Base-by-base conservation (phyloP, 2,888 invertebrate genomes). In the Odontocerum albicorne region DNA sequence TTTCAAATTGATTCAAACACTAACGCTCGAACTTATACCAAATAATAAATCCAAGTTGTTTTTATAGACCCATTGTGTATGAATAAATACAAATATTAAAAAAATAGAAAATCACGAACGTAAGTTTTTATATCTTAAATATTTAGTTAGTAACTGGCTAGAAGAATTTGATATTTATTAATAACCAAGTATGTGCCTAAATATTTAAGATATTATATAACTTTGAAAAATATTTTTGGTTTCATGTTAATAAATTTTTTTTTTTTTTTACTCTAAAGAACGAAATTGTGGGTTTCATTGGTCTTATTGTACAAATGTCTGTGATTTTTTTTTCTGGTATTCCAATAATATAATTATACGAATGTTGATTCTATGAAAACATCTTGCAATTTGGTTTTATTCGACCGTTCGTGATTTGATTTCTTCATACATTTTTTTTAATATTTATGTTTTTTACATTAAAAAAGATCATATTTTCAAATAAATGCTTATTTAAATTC, bases 381-480 rank as follows among this genome's bases (percentile, higher is more conserved):
- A 44, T 32, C 32, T 44, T 44, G 32, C 19, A 4, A 6, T 32
- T 8, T 44, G 31, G 32, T 31, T 32, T 4, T 32, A 32, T 44
- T 32, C 12, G 44, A 44, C 32, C 44, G 32, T 44, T 44, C 3
- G 2, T 39, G 8, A 10, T 3, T 12, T 22, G 6, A 44, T 32
- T 19, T 15, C 16, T 20, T 44, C 22, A 32, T 17, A 32, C 17
- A 8, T 33, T 44, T 32, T 32, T 32, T 44, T 44, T 13, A 32
- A 17, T 44, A 32, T 32, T 19, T n/a, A n/a, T n/a, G 32, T 16
- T 32, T 8, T n/a, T 4, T 35, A 7, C 10, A 8, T 22, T 42
- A 27, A 13, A 13, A 21, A 42, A 42, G 27, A 42, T 42, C 32
- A 32, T 21, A 8, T n/a, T 46, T 44, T 43, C 47, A 32, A 20